Evolutionary conservation across 2,888 invertebrate species (phyloP).

Genomic region (Tholera decimalis): DNA sequence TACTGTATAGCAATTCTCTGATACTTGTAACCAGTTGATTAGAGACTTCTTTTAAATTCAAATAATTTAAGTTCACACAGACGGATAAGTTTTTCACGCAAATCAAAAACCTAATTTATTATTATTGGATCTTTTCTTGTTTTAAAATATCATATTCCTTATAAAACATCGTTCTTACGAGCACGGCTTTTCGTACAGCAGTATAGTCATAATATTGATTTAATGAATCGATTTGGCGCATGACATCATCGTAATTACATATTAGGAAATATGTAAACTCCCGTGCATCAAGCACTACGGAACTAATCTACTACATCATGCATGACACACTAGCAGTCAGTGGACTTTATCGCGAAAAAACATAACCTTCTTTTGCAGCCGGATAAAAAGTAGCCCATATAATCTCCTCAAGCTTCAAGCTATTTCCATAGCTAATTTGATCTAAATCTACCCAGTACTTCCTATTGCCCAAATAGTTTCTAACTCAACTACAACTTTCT

Average conservation of each 20-base stretch:
- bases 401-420: no score
- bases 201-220: slow-evolving; percentile 32
- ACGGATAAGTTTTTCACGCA: slow-evolving; percentile 13
- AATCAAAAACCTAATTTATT: background rate
- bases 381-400: no score
- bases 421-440: no score
- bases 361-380: no score
- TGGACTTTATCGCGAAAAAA: no score
- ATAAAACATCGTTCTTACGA: slow-evolving; percentile 3
- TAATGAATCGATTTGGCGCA: slow-evolving; percentile 15
- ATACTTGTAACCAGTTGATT: slow-evolving; percentile 6
- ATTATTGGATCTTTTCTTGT: background rate
- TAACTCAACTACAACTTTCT: background rate
- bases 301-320: no score
- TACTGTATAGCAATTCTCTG: background rate
- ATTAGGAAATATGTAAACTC: slow-evolving; percentile 9
- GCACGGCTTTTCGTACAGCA: background rate
- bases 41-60: slow-evolving; percentile 7
- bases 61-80: slow-evolving; percentile 3
- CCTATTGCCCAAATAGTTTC: background rate
- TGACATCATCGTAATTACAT: slow-evolving; percentile 38
- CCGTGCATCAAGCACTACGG: slow-evolving; percentile 2
- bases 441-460: no score
- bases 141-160: slow-evolving; percentile 6
- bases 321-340: no score